Evolutionary conservation across 2,888 invertebrate species (phyloP).

Genomic region (Abscondita cerata): DNA sequence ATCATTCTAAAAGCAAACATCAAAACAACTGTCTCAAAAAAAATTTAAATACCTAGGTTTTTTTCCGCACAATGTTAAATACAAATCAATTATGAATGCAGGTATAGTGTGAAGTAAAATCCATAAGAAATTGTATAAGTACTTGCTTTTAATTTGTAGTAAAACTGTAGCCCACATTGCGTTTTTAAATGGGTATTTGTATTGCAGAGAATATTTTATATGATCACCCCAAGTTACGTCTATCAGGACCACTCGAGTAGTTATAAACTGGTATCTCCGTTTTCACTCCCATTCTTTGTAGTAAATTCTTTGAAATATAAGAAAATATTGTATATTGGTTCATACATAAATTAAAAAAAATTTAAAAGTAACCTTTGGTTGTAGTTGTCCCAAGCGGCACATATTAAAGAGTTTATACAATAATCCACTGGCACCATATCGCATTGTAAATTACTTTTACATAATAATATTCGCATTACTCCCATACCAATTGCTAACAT

Average conservation of each 20-base stretch:
- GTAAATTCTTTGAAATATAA: too few species aligned
- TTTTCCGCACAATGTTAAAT: constrained; percentile 10
- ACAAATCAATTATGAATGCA: constrained; percentile 14
- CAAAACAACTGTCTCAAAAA: too few species aligned
- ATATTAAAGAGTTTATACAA: constrained; percentile 56
- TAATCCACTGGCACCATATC: constrained; percentile 57
- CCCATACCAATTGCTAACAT: constrained; percentile 63
- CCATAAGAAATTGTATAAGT: constrained; percentile 4
- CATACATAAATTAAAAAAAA: not conserved
- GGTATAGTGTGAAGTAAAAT: constrained; percentile 23
- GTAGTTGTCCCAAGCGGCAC: constrained; percentile 53
- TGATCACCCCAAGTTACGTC: not conserved
- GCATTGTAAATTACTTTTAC: constrained; percentile 45
- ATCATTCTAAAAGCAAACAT: constrained; percentile 44
- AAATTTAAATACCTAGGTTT: constrained; percentile 34
- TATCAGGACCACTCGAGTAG: constrained; percentile 14
- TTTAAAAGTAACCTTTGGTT: constrained; percentile 39
- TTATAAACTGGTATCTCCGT: constrained; percentile 20
- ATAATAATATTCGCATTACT: constrained; percentile 56
- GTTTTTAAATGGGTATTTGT: constrained; percentile 6
- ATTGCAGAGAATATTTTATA: too few species aligned
- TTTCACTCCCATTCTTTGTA: too few species aligned
- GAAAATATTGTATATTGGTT: not conserved
- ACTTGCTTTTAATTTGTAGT: not conserved
- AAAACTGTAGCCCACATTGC: constrained; percentile 13